These are phyloP conservation scores for Agriopis leucophaearia DNA, from an alignment of 2,888 invertebrate genomes.

Conservation along the genomic window DNA sequence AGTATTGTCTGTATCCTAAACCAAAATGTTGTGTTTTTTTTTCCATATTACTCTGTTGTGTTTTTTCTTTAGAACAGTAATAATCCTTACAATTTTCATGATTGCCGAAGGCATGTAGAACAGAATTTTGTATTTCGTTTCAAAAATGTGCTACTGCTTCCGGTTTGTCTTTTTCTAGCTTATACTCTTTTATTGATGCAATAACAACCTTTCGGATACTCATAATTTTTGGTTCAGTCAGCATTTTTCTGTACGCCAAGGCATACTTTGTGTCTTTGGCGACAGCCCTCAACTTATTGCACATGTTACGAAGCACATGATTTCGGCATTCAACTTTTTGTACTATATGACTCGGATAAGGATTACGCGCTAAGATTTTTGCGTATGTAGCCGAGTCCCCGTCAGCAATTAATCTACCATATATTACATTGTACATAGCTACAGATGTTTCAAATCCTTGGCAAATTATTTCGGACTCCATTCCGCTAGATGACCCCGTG, in stretches of 20 bases:
- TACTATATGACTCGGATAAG: slow-evolving; percentile 40
- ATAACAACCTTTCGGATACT: slow-evolving; percentile 33
- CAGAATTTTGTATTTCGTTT: too few species aligned
- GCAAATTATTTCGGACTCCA: slow-evolving; percentile 59
- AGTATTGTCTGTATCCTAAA: slow-evolving; percentile 16
- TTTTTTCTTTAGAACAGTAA: too few species aligned
- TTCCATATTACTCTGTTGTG: too few species aligned
- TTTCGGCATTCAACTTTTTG: slow-evolving; percentile 49
- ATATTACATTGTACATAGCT: slow-evolving; percentile 50
- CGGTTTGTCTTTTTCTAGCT: neutral
- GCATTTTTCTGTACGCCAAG: slow-evolving; percentile 23
- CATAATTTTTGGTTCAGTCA: slow-evolving; percentile 37
- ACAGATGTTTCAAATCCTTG: slow-evolving; percentile 54
- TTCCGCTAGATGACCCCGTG: slow-evolving; percentile 53
- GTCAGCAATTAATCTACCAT: slow-evolving; percentile 56
- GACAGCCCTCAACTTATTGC: slow-evolving; percentile 30
- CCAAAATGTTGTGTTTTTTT: neutral
- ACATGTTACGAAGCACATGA: slow-evolving; percentile 46
- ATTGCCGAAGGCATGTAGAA: too few species aligned
- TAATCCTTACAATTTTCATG: too few species aligned
- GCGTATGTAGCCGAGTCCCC: slow-evolving; percentile 59
- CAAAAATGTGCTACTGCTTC: too few species aligned
- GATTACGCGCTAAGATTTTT: slow-evolving; percentile 27
- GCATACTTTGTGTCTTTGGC: slow-evolving; percentile 40
- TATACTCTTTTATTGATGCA: slow-evolving; percentile 21